Percentiles rank a stretch among this genome's conserved stretches.
phyloP scores from a whole-genome alignment of 2,797 vertebrate species.

The Crocidura indochinensis region DNA sequence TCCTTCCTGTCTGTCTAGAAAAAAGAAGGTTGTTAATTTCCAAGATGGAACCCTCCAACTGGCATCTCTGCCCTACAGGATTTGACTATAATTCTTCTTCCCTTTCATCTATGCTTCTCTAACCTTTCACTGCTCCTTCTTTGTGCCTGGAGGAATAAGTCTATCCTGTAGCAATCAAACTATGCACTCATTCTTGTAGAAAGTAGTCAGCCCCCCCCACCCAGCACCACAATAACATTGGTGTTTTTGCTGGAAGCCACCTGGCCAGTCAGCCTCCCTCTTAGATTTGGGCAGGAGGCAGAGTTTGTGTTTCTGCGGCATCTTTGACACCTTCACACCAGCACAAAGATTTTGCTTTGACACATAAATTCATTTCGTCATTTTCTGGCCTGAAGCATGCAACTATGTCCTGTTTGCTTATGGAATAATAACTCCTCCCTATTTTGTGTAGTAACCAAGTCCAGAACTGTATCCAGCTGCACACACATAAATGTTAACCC shows the following conservation, averaged over 20 bases:
- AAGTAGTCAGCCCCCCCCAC: not conserved
- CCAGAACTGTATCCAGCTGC: no score
- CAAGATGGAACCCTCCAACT: no score
- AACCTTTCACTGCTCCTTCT: no score
- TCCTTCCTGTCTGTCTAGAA: accelerated
- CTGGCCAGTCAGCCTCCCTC: not conserved
- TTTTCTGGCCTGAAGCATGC: not conserved
- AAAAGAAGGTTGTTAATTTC: not conserved
- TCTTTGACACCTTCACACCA: not conserved
- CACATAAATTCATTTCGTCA: not conserved
- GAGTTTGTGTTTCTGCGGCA: no score
- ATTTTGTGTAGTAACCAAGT: no score
- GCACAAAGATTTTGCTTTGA: not conserved
- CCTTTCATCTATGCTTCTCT: not conserved
- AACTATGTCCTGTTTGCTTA: not conserved
- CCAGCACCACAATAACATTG: accelerated
- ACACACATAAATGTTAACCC: no score
- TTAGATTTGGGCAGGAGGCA: no score
- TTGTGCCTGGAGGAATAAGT: accelerated
- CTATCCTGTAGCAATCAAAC: not conserved
- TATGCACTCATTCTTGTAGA: not conserved
- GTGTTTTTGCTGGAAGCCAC: not conserved
- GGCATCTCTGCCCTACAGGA: no score
- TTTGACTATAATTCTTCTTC: no score
- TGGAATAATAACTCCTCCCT: no score